phyloP scores from a whole-genome alignment of 2,797 vertebrate species.

The Myiothlypis chrysogaster region DNA sequence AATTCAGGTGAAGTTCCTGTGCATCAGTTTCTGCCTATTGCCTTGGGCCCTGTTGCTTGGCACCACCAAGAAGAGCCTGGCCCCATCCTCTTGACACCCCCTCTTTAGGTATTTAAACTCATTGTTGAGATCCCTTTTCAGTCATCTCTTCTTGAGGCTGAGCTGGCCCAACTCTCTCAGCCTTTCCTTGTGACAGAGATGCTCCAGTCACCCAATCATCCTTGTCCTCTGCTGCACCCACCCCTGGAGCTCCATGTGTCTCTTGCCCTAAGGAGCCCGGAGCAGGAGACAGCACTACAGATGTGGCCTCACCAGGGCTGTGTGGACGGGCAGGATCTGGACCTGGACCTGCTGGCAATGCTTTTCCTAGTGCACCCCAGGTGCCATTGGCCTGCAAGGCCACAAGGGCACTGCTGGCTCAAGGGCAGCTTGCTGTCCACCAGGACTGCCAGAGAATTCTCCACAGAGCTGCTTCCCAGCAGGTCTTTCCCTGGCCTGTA shows the following conservation, averaged over 20 bases:
- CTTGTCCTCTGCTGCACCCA: background rate
- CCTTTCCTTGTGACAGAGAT: background rate
- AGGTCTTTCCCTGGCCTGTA: background rate
- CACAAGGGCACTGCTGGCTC: background rate
- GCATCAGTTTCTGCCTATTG: background rate
- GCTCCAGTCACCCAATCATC: rapidly evolving
- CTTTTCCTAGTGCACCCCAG: background rate
- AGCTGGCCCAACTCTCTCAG: background rate
- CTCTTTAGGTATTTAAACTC: background rate
- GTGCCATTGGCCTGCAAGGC: rapidly evolving
- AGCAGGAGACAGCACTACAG: background rate
- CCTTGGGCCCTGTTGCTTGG: background rate
- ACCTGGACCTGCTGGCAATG: rapidly evolving
- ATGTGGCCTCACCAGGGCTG: background rate
- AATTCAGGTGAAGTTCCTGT: background rate
- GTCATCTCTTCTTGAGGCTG: background rate
- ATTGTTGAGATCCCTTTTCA: background rate
- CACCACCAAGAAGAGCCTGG: background rate
- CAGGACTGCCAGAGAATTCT: background rate
- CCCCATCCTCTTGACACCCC: no score
- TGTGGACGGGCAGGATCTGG: background rate
- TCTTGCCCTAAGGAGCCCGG: background rate
- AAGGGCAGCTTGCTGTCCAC: background rate
- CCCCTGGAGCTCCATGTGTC: background rate
- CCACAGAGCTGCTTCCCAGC: background rate